Percentiles rank a stretch among this genome's conserved stretches.
These are phyloP conservation scores for Mus spretus DNA, from an alignment of 2,797 vertebrate genomes.

Conservation along the genomic window DNA sequence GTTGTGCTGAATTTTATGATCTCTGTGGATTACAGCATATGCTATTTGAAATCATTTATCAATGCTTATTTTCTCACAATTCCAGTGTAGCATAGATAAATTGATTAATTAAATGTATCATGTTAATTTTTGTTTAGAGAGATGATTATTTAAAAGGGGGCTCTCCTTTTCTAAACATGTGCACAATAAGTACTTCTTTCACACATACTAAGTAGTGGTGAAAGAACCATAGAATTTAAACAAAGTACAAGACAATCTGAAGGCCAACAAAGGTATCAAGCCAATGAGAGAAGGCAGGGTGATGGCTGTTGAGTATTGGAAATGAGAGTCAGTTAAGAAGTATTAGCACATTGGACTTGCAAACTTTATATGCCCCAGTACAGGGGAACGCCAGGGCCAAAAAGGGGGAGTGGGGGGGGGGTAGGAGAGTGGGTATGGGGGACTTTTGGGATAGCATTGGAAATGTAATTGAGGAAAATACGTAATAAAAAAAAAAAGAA, in stretches of 20 bases:
- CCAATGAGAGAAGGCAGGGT: too few species aligned
- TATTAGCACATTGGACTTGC: background rate
- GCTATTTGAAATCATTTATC: background rate
- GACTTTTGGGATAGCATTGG: too few species aligned
- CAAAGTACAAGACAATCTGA: accelerated
- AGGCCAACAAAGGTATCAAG: accelerated
- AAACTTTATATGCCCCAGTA: too few species aligned
- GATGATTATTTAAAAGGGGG: background rate
- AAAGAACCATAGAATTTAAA: background rate
- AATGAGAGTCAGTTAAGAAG: background rate
- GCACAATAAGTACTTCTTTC: too few species aligned
- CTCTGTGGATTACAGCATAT: background rate
- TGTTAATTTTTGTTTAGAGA: background rate
- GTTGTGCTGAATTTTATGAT: background rate
- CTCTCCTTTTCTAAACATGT: background rate
- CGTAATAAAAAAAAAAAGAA: too few species aligned
- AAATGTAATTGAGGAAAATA: too few species aligned
- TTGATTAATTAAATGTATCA: background rate
- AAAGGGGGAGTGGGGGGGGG: too few species aligned
- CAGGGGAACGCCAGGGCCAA: too few species aligned
- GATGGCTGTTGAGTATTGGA: too few species aligned
- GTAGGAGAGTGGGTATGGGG: too few species aligned
- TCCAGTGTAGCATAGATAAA: background rate
- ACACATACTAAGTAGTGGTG: accelerated
- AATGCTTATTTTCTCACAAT: background rate